These are phyloP conservation scores for Ciconia maguari DNA, from an alignment of 2,113 vertebrate genomes.

Conservation along the genomic window DNA sequence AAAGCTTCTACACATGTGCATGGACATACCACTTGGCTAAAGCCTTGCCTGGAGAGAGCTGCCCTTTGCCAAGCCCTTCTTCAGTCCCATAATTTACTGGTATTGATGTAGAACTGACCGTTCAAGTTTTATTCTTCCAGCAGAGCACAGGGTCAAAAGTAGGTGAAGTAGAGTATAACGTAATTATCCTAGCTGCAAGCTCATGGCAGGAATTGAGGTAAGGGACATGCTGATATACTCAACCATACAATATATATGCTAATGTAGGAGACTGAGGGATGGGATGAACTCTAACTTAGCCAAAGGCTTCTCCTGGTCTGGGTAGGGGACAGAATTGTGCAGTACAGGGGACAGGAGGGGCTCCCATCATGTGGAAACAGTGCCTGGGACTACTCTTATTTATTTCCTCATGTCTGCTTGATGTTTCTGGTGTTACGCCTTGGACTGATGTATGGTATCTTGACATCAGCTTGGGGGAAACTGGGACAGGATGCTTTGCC, in stretches of 20 bases:
- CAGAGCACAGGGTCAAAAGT: background rate
- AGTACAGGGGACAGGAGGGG: background rate
- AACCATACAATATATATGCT: too few relatives aligned
- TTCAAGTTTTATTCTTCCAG: background rate
- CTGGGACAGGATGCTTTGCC: background rate
- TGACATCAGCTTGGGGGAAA: background rate
- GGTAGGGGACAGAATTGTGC: background rate
- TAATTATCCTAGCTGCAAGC: background rate
- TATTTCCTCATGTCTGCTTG: fast-evolving
- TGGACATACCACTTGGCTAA: background rate
- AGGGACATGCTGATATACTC: background rate
- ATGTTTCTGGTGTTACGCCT: background rate
- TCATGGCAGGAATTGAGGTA: background rate
- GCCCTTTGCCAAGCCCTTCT: background rate
- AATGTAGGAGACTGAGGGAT: background rate
- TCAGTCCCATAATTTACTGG: background rate
- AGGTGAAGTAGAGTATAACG: background rate
- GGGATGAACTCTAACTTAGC: background rate
- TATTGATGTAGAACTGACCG: background rate
- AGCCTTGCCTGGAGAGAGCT: background rate
- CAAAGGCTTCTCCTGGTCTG: background rate
- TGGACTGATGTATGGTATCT: background rate
- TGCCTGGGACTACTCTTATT: background rate
- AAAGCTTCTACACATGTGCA: background rate
- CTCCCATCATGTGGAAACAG: background rate